Base-by-base conservation (phyloP, 1,140 invertebrate genomes). In the Papilio xuthus region DNA sequence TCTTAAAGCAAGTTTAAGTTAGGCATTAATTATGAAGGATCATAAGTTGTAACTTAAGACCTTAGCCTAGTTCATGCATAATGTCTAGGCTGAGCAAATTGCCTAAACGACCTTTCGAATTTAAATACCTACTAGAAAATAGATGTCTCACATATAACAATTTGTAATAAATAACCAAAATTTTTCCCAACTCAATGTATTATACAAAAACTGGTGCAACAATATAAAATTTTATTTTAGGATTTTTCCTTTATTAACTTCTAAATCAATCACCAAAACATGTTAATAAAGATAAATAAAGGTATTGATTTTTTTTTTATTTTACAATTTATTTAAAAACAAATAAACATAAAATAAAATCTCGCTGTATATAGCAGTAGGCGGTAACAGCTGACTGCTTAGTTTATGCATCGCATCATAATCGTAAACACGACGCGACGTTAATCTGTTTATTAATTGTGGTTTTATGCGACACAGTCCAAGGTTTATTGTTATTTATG, bases 401-500 rank as follows among this genome's bases (percentile, higher is more conserved):
- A 67, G 26, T 32, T 67, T 67, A 71, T 71, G 79, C 76, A n/a
- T n/a, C n/a, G 73, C 74, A 71, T 75, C 74, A 42, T 71, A 42
- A 70, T 42, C 69, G n/a, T 70, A 70, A 70, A 70, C 37, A 70
- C 69, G 69, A 81, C 78, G 77, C 69, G 69, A 81, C 78, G 77
- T 73, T 81, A 77, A 82, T 78, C 50, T 63, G 69, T 74, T 72
- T 81, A 80, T 80, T 81, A 78, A 81, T 78, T 78, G 79, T 53
- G 70, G 82, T 81, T 83, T 81, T 79, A 80, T 80, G 80, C 78
- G 78, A 80, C 78, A 63, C 18, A 82, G 76, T 78, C 74, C 79
- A 83, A 85, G 79, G 80, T 82, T 81, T 80, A 81, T 81, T 78
- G 79, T 81, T 80, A 81, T 81, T 79, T 82, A 83, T 83, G 78